phyloP scores from a whole-genome alignment of 37 sponge, comb jelly and placozoan genomes.

The Hexactinellida sp. region DNA sequence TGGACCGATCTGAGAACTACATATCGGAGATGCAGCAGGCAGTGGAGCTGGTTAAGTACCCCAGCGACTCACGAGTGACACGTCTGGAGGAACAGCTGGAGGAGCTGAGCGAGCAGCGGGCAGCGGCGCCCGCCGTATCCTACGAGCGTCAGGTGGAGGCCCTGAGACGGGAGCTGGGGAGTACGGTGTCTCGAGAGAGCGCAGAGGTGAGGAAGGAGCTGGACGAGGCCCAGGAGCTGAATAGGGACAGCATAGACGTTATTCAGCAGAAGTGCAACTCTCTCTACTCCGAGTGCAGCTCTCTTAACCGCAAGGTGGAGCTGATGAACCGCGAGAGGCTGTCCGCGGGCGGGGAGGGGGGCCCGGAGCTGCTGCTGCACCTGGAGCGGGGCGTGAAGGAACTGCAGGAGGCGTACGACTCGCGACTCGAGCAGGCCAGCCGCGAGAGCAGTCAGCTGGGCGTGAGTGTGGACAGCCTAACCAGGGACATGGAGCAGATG shows the following conservation, averaged over 20 bases:
- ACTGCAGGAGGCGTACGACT: not conserved
- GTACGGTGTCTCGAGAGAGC: not conserved
- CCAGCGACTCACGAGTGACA: not conserved
- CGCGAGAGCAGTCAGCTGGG: not conserved
- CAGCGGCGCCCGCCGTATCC: not conserved
- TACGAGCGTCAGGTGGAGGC: not conserved
- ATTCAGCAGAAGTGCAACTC: conserved; percentile 9
- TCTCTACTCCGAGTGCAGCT: not conserved
- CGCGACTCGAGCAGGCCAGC: not conserved
- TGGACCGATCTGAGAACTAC: not conserved
- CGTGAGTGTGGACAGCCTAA: not conserved
- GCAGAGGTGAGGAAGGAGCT: not conserved
- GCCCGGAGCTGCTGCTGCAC: not conserved
- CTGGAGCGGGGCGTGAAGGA: not conserved
- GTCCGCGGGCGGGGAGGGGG: not conserved
- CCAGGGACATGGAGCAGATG: not conserved
- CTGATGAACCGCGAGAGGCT: not conserved
- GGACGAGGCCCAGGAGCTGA: not conserved
- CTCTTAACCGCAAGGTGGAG: not conserved
- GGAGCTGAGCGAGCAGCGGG: not conserved
- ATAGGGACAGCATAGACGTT: not conserved
- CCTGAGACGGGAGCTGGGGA: not conserved
- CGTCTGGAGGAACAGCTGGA: not conserved
- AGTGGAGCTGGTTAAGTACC: not conserved
- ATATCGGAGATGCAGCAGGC: not conserved